Conservation (phyloP, 2,797 vertebrate genomes). For the Anguilla pacifica region DNA sequence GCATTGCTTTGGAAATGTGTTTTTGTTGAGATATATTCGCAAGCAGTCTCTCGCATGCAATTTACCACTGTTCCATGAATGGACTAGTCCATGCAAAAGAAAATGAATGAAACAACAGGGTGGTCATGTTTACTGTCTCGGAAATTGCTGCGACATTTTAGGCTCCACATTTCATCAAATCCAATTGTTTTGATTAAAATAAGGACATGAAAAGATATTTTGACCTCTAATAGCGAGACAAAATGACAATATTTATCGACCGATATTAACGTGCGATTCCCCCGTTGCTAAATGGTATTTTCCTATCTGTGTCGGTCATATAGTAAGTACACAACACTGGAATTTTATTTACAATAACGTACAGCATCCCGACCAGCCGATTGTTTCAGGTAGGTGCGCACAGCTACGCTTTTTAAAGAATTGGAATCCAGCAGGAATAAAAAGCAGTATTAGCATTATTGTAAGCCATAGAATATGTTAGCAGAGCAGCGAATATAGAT, state of each 20-base stretch:
- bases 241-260: not conserved
- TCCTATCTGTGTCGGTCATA: not conserved
- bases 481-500: not conserved
- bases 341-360: constrained; percentile 16
- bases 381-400: not conserved
- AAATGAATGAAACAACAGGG: constrained; percentile 3
- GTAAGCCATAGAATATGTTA: not conserved
- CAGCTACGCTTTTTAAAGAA: not conserved
- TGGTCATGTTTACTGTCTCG: not conserved
- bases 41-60: not conserved
- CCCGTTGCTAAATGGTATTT: not conserved
- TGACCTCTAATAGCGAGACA: not conserved
- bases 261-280: not conserved
- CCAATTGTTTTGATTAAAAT: not conserved
- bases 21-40: no score
- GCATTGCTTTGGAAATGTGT: no score
- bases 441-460: not conserved
- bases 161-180: not conserved
- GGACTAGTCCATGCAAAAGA: constrained; percentile 10
- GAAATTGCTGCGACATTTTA: not conserved
- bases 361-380: not conserved
- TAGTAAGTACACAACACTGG: constrained; percentile 14
- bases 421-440: not conserved
- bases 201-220: not conserved
- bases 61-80: not conserved